These are phyloP conservation scores for Heteromyza rotundicornis DNA, from an alignment of 2,888 invertebrate species.

Conservation along the genomic window DNA sequence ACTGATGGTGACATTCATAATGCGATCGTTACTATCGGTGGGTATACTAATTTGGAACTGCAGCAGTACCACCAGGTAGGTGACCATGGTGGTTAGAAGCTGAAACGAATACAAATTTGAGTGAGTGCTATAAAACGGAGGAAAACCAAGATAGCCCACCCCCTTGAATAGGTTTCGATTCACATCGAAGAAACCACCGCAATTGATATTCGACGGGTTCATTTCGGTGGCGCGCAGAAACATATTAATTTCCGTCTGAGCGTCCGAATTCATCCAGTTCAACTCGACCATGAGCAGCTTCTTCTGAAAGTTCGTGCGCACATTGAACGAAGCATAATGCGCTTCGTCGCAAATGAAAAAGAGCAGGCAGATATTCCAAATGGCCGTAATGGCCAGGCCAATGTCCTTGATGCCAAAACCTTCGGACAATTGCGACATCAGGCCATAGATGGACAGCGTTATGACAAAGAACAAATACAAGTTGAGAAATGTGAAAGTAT, in stretches of 20 bases:
- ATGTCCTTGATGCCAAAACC: slow-evolving; percentile 77
- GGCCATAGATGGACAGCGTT: slow-evolving; percentile 76
- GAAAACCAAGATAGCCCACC: slow-evolving; percentile 55
- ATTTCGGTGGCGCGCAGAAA: slow-evolving; percentile 77
- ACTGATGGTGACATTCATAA: slow-evolving; percentile 36
- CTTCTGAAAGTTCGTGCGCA: slow-evolving; percentile 76
- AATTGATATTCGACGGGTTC: slow-evolving; percentile 76
- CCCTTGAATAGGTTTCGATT: slow-evolving; percentile 77
- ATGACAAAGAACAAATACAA: slow-evolving; percentile 76
- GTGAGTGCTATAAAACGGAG: not conserved
- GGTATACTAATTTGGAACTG: slow-evolving; percentile 81
- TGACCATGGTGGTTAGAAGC: slow-evolving; percentile 78
- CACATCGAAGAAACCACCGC: slow-evolving; percentile 77
- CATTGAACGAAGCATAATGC: slow-evolving; percentile 76
- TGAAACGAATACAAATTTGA: slow-evolving; percentile 46
- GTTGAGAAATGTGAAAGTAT: slow-evolving; percentile 72
- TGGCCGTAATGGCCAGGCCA: slow-evolving; percentile 72
- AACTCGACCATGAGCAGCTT: slow-evolving; percentile 75
- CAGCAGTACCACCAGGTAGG: slow-evolving; percentile 74
- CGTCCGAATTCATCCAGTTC: slow-evolving; percentile 79
- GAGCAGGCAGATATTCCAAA: slow-evolving; percentile 70
- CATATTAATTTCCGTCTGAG: slow-evolving; percentile 79
- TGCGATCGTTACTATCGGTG: slow-evolving; percentile 56
- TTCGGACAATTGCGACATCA: slow-evolving; percentile 75
- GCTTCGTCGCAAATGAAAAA: slow-evolving; percentile 78